phyloP scores from a whole-genome alignment of 2,888 invertebrate genomes.

The Lymantria dispar region DNA sequence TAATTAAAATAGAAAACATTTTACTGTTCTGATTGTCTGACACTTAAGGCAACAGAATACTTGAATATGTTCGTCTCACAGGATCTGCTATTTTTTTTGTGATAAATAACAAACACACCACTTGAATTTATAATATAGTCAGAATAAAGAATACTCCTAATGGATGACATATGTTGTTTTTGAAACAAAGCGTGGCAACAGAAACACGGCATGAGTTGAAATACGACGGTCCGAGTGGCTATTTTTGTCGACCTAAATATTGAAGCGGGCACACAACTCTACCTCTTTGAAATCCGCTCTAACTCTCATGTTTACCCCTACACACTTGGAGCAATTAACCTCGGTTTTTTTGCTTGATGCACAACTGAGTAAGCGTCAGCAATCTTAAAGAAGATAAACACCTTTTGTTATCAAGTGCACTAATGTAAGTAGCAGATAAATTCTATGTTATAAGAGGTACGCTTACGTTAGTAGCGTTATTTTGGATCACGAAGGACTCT shows the following conservation, averaged over 20 bases:
- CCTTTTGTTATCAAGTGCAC: not conserved
- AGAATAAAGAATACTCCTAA: too few species aligned
- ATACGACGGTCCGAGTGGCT: constrained; percentile 35
- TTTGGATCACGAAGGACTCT: too few species aligned
- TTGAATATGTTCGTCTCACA: not conserved
- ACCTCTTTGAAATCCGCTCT: constrained; percentile 19
- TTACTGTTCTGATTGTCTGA: too few species aligned
- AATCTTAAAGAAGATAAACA: not conserved
- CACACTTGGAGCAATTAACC: too few species aligned
- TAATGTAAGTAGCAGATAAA: not conserved
- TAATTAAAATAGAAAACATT: not conserved
- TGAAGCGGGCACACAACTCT: constrained; percentile 52
- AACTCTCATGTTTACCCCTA: not conserved
- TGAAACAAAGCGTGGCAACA: not conserved
- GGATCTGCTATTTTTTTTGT: not conserved
- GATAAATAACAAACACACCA: not conserved
- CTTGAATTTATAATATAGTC: too few species aligned
- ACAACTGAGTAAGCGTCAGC: constrained; percentile 12
- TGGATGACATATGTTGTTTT: constrained; percentile 6
- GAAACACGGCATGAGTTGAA: not conserved
- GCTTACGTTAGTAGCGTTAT: too few species aligned
- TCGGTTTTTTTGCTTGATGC: too few species aligned
- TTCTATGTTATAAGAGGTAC: too few species aligned
- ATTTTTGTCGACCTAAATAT: constrained; percentile 80
- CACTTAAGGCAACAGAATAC: not conserved